Evolutionary conservation across 1,140 invertebrate genomes (phyloP), one percentile per base, ranked within the genome.

Genomic region (Orius insidiosus): DNA sequence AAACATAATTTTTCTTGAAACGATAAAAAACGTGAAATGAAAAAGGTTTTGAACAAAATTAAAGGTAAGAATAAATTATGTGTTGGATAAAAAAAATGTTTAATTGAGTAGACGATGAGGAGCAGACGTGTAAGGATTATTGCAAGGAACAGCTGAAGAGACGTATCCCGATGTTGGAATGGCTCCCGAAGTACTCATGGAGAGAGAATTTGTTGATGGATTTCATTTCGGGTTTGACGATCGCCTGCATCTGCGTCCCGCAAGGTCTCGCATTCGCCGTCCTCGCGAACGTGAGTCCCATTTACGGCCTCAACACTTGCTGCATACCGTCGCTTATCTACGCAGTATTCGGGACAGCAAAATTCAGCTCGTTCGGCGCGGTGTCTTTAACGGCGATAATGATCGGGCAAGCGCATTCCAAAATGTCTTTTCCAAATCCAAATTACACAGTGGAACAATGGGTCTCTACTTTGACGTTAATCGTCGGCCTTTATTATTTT

Each of bases 191-290:
- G 40, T 86, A 86, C 63, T 71, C 71, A 40, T 65, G 70, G 60
- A 71, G 68, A 52, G 60, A 68, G 35, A 66, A 77, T 56, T 61
- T 82, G 14, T 48, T 75, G 1, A 66, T 70, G 2, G 82, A 86
- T 63, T 56, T 81, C 7, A 72, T 80, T 16, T 69, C 80, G 2
- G 89, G 88, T 2, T 66, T 85, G 36, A 93, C 87, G 1, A 80
- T 89, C 3, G 83, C 82, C n/a, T 76, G 93, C 49, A 85, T 94
- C 79, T 86, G 93, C 56, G 87, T 94, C 60, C 86, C 87, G 1
- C 89, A 93, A 71, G 86, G 82, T 34, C 81, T 88, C 74, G 83
- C 82, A 0, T 87, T 86, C 63, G 76, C 76, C 1, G 58, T 85
- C 15, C 59, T 89, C 45, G 80, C 75, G 19, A 74, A 74, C 51